A percentile compares a stretch with the other conserved stretches of the same genome.
phyloP scores from a whole-genome alignment of 2,113 vertebrate genomes.

The Cyanoderma ruficeps region DNA sequence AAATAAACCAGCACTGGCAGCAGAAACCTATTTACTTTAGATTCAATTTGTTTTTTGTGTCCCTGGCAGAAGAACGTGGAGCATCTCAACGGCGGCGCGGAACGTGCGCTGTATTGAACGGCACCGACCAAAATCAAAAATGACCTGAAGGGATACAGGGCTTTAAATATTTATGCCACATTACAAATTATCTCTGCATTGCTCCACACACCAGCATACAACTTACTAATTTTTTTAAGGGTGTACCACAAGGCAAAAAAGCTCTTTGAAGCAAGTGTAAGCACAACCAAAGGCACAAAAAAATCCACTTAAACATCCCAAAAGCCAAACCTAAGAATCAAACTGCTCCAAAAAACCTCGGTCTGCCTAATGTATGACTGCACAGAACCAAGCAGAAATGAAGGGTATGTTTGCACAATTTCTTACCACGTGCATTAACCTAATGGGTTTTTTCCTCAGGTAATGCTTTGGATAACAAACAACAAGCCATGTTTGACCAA shows the following conservation, averaged over 20 bases:
- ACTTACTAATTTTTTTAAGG: constrained; percentile 4
- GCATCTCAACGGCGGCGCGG: accelerated
- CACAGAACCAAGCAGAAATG: background rate
- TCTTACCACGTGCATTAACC: background rate
- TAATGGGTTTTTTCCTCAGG: background rate
- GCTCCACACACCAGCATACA: background rate
- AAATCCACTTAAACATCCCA: background rate
- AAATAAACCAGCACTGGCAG: constrained; percentile 6
- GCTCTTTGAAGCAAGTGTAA: background rate
- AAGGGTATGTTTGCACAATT: background rate
- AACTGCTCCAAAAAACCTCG: background rate
- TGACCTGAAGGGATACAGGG: background rate
- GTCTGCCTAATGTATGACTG: background rate
- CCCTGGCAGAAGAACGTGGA: background rate
- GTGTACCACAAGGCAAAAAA: background rate
- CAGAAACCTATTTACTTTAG: constrained; percentile 28
- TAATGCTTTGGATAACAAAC: background rate
- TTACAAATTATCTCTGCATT: background rate
- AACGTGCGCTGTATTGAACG: accelerated
- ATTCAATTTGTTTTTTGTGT: constrained; percentile 26
- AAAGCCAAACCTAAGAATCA: background rate
- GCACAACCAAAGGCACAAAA: background rate
- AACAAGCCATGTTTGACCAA: accelerated
- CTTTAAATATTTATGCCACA: constrained; percentile 49
- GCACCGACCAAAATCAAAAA: constrained; percentile 1